Base-by-base conservation (phyloP, 2,797 vertebrate species). In the Protonibea diacanthus region DNA sequence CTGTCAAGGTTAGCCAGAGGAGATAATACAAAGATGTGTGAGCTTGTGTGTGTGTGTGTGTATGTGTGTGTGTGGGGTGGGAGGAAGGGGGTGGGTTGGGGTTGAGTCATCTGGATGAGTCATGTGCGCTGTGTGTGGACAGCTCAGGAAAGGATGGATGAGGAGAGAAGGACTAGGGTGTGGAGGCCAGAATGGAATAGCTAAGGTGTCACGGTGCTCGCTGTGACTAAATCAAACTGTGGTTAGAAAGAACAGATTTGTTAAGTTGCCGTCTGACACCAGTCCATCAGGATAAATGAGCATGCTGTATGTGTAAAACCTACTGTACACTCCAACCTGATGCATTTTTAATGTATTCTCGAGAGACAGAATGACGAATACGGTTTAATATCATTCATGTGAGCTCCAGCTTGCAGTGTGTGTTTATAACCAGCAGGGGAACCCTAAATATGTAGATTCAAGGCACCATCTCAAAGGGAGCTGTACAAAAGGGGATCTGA, bases 61-160 rank as follows among this genome's bases (percentile, higher is more conserved):
- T 27, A 4, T 4, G 71, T 85, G 85, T 86, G 88, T 53, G 51
- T 73, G 92, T 73, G 88, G 79, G 72, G 33, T 38, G 33, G 33
- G 33, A 38, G 86, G 88, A 70, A 74, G 80, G 68, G 68, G 67
- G 47, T 48, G 80, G 38, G 59, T 83, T 80, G 58, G 70, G 74
- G 61, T 75, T 96, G 95, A 95, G 93, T 96, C 95, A 95, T 94
- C 93, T 91, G 92, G 90, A 94, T 95, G 95, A 95, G 93, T 95
- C 95, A 95, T 95, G 92, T 93, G 93, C 88, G 48, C 67, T 86
- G 87, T 88, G 90, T 94, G 91, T 92, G 90, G 88, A 90, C 88
- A 80, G 84, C 89, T 87, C 82, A 74, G 81, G 78, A 76, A 88
- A 85, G 79, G 82, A 92, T 89, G 86, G 88, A 89, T 85, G 66